These are phyloP conservation scores for Ecdyonurus torrentis DNA, from an alignment of 2,888 invertebrate genomes.

Conservation along the genomic window DNA sequence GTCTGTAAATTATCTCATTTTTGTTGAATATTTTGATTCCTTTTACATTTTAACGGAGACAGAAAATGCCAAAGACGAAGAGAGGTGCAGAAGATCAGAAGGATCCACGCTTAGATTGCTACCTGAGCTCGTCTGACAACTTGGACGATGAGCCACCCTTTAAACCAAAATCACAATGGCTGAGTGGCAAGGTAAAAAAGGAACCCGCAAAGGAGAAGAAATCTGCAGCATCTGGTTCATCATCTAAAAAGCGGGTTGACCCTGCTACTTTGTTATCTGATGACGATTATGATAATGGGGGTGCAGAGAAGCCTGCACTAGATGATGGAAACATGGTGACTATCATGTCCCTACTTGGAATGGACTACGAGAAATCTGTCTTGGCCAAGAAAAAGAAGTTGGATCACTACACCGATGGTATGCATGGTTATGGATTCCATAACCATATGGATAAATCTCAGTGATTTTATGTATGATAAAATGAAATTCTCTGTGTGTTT, in stretches of 20 bases:
- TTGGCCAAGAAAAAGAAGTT: background rate
- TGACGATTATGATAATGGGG: background rate
- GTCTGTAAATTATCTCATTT: too few species aligned
- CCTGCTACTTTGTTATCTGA: background rate
- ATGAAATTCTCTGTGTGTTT: background rate
- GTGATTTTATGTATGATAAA: background rate
- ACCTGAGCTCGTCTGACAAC: background rate
- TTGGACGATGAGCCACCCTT: background rate
- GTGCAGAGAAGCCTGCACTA: too few species aligned
- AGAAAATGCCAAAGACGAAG: background rate
- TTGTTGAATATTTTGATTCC: too few species aligned
- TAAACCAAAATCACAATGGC: background rate
- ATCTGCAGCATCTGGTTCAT: background rate
- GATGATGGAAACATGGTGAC: background rate
- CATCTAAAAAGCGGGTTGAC: background rate
- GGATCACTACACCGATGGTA: background rate
- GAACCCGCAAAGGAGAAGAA: background rate
- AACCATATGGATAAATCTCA: background rate
- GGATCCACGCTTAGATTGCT: background rate
- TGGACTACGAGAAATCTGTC: background rate
- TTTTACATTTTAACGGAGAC: too few species aligned
- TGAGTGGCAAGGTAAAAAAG: background rate
- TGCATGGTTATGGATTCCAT: background rate
- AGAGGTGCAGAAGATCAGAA: too few species aligned
- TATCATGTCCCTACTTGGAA: background rate